Evolutionary conservation across 2,113 vertebrate species (phyloP).

Genomic region (Notarius quadriscutis): DNA sequence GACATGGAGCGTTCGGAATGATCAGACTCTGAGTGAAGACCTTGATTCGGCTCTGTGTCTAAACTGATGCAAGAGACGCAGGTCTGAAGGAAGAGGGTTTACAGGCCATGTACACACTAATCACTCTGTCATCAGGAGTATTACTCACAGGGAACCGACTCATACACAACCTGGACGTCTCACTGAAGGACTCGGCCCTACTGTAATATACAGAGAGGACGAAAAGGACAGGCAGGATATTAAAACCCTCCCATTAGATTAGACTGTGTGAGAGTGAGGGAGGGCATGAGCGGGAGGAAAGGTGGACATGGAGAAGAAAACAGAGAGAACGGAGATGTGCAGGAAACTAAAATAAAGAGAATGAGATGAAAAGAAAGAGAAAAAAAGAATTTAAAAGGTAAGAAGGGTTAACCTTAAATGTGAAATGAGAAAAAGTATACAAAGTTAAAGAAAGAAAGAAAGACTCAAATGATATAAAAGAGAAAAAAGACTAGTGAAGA

Average conservation of each 20-base stretch:
- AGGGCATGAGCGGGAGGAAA: background rate
- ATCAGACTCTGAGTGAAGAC: background rate
- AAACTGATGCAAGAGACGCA: background rate
- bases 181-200: background rate
- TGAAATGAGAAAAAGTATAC: conserved; percentile 50
- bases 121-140: too few relatives aligned
- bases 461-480: too few relatives aligned
- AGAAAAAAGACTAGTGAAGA: background rate
- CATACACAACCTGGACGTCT: background rate
- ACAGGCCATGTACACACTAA: too few relatives aligned
- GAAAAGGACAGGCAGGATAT: conserved; percentile 38
- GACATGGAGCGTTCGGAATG: background rate
- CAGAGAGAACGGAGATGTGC: background rate
- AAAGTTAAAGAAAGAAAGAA: conserved; percentile 5
- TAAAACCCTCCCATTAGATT: conserved; percentile 32
- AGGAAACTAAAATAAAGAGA: too few relatives aligned
- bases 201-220: conserved; percentile 8
- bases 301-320: background rate
- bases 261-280: conserved; percentile 6
- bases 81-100: too few relatives aligned
- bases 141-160: too few relatives aligned
- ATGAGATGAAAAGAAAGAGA: background rate
- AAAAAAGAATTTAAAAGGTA: too few relatives aligned
- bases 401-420: background rate
- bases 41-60: background rate